phyloP scores from a whole-genome alignment of 2,888 invertebrate species.

The Stramonita haemastoma region DNA sequence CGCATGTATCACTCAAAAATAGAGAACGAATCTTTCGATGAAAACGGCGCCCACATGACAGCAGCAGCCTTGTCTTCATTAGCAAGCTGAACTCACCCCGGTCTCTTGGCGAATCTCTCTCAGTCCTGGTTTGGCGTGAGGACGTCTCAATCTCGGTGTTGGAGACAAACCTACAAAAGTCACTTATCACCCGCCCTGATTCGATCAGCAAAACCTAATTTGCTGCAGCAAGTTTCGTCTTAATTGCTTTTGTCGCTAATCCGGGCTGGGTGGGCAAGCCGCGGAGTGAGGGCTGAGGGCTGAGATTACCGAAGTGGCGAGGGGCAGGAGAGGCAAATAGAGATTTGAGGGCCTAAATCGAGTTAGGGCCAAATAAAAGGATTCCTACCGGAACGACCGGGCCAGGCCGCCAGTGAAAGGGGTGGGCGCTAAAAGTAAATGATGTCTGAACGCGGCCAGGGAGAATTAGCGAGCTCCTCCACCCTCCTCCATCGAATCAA shows the following conservation, averaged over 20 bases:
- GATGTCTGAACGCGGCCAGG: slow-evolving; percentile 41
- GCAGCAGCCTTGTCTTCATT: too few species aligned
- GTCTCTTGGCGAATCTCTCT: slow-evolving; percentile 1
- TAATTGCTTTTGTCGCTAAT: slow-evolving; percentile 46
- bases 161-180: slow-evolving; percentile 58
- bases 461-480: slow-evolving; percentile 42
- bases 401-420: slow-evolving; percentile 9
- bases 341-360: slow-evolving; percentile 41
- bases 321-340: slow-evolving; percentile 40
- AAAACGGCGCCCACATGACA: background rate
- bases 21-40: background rate
- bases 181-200: slow-evolving; percentile 54
- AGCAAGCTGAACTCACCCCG: background rate
- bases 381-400: slow-evolving; percentile 36
- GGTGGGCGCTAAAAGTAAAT: slow-evolving; percentile 44
- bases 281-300: background rate
- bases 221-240: slow-evolving; percentile 41
- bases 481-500: slow-evolving; percentile 51
- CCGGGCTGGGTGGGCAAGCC: slow-evolving; percentile 3
- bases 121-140: slow-evolving; percentile 25
- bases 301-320: slow-evolving; percentile 26
- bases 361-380: slow-evolving; percentile 42
- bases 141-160: slow-evolving; percentile 40
- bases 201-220: slow-evolving; percentile 47
- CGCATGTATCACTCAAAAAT: background rate